Conservation (phyloP, 2,888 invertebrate species). For the Drosophila imparisetae region DNA sequence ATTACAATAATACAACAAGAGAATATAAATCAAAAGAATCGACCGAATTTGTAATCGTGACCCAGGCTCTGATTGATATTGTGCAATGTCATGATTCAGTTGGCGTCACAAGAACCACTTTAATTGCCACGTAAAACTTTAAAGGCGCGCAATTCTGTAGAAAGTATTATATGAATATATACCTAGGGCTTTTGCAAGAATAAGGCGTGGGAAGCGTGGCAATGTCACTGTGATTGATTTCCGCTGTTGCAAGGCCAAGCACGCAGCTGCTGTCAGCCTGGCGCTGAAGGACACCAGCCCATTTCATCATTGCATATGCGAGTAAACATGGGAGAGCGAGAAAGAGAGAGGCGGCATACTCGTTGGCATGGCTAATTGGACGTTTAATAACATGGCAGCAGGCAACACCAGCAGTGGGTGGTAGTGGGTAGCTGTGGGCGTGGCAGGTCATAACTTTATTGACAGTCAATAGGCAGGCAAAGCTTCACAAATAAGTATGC, state of each 20-base stretch:
- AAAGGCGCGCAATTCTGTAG: conserved; percentile 5
- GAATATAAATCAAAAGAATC: conserved; percentile 27
- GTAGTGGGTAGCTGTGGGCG: not conserved
- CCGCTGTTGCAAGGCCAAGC: conserved; percentile 43
- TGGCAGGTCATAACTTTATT: conserved; percentile 27
- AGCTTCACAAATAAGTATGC: conserved; percentile 42
- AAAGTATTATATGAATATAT: not conserved
- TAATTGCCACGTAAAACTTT: not conserved
- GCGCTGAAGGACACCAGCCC: conserved; percentile 43
- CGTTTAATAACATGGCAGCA: conserved; percentile 37
- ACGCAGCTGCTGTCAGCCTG: conserved; percentile 28
- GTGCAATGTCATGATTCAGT: not conserved
- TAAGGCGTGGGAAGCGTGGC: conserved; percentile 14
- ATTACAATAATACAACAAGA: not conserved
- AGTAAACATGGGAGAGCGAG: not conserved
- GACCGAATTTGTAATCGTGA: conserved; percentile 1
- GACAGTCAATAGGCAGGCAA: conserved; percentile 43
- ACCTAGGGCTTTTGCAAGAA: conserved; percentile 2
- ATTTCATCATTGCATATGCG: conserved; percentile 18
- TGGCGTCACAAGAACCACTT: not conserved
- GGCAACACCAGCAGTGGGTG: not conserved
- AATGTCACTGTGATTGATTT: conserved; percentile 54
- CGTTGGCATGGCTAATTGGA: conserved; percentile 53
- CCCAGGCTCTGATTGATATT: not conserved
- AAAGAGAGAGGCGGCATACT: conserved; percentile 10